These are phyloP conservation scores for Mycetomoellerius zeteki DNA, from an alignment of 1,140 invertebrate species.

Conservation along the genomic window DNA sequence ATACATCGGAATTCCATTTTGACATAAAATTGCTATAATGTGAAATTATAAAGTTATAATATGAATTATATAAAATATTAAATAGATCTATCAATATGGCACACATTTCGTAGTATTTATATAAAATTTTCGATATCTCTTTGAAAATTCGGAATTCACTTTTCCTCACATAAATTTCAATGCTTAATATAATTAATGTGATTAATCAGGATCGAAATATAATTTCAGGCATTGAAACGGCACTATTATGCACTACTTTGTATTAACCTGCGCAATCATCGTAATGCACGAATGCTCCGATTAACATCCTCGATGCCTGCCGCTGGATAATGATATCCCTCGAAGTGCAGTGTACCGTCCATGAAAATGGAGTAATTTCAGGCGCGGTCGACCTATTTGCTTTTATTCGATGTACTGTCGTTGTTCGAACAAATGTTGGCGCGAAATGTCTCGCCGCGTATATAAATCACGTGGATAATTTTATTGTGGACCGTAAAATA, in stretches of 20 bases:
- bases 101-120: constrained; percentile 4
- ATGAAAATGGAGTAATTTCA: constrained; percentile 58
- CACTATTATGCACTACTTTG: constrained; percentile 42
- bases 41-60: neutral
- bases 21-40: neutral
- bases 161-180: constrained; percentile 31
- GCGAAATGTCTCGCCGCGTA: constrained; percentile 24
- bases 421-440: constrained; percentile 6
- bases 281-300: constrained; percentile 47
- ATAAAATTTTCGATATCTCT: neutral
- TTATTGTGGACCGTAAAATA: constrained; percentile 40
- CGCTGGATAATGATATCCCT: constrained; percentile 53
- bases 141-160: constrained; percentile 16
- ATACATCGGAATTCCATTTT: neutral
- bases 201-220: constrained; percentile 48
- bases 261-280: constrained; percentile 50
- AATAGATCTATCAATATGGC: neutral
- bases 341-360: constrained; percentile 10
- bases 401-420: constrained; percentile 15
- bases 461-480: constrained; percentile 47
- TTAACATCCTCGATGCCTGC: constrained; percentile 42
- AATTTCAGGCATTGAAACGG: constrained; percentile 15
- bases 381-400: constrained; percentile 15
- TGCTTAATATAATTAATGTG: constrained; percentile 2
- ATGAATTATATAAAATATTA: neutral